Evolutionary conservation across 2,113 vertebrate species (phyloP), one percentile per base, ranked within the genome.

Genomic region (Ptychochromis oligacanthus): DNA sequence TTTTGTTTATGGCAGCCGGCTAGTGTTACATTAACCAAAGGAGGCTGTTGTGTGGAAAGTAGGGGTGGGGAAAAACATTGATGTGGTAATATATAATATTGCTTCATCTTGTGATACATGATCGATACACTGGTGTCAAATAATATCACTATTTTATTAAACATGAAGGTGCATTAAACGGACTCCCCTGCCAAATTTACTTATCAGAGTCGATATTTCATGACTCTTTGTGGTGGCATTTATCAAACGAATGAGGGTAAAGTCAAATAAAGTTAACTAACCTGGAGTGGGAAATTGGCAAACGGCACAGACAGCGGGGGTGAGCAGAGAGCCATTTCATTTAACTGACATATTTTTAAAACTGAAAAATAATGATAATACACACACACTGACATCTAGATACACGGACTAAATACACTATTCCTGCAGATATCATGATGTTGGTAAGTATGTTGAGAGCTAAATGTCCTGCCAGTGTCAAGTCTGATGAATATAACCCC

Each of bases 181-280:
- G 24, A 31, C 26, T 18, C 0, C 65, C 6, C 13, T 18, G 6
- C 26, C 67, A 72, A 54, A 17, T 72, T 72, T 70, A 52, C 24
- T 46, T 49, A 70, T 43, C 62, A 65, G 14, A 43, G 43, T 70
- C 24, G 49, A 24, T 20, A 52, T 24, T 67, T 52, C 18, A 52
- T 20, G 43, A 70, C 24, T 72, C 6, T 54, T 72, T 72, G 26
- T 14, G 2, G 20, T 72, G 11, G 52, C 7, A 72, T 52, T 54
- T 72, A 72, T 18, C 26, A 54, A 72, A 72, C 18, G 43, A 70
- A 70, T 70, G 65, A 70, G 65, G 65, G 65, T 43, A 70, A 72
- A 72, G 46, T 54, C 67, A 72, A 72, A 52, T 72, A 20, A 72
- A 72, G 67, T 54, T 72, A 72, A 72, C 18, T 52, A 46, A 72